Evolutionary conservation across 2,888 invertebrate species (phyloP).

Genomic region (Limnephilus marmoratus): DNA sequence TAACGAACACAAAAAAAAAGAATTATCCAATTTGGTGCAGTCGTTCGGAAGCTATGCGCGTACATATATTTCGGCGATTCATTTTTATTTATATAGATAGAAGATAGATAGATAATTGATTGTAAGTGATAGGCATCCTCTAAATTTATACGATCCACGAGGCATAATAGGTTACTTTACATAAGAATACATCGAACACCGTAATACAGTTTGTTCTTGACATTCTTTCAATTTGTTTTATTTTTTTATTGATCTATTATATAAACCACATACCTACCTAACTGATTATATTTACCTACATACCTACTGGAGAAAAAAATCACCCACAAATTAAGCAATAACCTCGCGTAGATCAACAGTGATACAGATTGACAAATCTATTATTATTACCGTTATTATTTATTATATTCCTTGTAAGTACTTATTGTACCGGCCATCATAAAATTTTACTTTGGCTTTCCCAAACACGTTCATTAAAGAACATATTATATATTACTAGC

Average conservation of each 20-base stretch:
- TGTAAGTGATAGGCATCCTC: not conserved
- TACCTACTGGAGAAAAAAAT: not conserved
- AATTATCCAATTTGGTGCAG: no score
- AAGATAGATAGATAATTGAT: no score
- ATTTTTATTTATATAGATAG: no score
- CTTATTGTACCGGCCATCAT: no score
- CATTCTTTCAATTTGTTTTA: not conserved
- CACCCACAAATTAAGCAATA: not conserved
- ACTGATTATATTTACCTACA: not conserved
- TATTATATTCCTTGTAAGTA: no score
- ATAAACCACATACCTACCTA: not conserved
- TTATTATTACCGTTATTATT: no score
- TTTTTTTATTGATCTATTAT: not conserved
- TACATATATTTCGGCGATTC: no score
- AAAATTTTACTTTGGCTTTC: no score
- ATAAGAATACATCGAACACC: not conserved
- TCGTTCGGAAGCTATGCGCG: no score
- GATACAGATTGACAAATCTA: not conserved
- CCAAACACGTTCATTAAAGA: no score
- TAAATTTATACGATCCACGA: not conserved
- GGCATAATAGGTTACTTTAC: not conserved
- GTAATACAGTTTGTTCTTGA: slow-evolving; percentile 2
- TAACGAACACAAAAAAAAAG: no score
- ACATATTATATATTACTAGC: no score
- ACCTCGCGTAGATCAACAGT: not conserved